phyloP scores from a whole-genome alignment of 2,113 vertebrate genomes.

The Morone saxatilis region DNA sequence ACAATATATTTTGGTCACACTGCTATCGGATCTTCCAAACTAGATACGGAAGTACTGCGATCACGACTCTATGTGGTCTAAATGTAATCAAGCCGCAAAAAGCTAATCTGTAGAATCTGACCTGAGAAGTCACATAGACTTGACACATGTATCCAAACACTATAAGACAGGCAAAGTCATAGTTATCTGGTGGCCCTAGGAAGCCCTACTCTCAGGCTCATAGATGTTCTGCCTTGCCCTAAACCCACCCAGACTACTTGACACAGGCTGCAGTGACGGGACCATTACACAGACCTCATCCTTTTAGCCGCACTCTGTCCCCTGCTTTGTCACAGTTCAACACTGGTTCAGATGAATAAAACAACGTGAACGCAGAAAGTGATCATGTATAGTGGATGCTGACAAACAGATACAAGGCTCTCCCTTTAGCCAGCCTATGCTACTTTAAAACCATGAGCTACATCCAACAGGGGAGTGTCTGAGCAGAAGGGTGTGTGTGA shows the following conservation, averaged over 20 bases:
- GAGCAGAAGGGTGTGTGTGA: slow-evolving; percentile 19
- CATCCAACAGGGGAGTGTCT: slow-evolving; percentile 48
- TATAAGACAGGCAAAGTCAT: neutral
- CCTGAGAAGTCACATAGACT: neutral
- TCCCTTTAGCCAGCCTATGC: slow-evolving; percentile 39
- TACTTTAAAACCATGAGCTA: slow-evolving; percentile 50
- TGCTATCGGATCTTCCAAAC: slow-evolving; percentile 38
- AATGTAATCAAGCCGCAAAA: slow-evolving; percentile 30
- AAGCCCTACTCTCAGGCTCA: neutral
- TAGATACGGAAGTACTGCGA: slow-evolving; percentile 19
- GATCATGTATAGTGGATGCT: slow-evolving; percentile 68
- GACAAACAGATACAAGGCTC: slow-evolving; percentile 66
- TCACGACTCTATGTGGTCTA: slow-evolving; percentile 31
- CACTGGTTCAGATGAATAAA: slow-evolving; percentile 62
- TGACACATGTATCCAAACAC: neutral
- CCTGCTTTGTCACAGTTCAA: slow-evolving; percentile 24
- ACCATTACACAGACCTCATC: slow-evolving; percentile 16
- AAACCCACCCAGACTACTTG: neutral
- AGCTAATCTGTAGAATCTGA: slow-evolving; percentile 17
- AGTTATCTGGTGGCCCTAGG: neutral
- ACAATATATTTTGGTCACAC: slow-evolving; percentile 39
- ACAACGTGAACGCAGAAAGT: slow-evolving; percentile 40
- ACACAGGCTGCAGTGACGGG: slow-evolving; percentile 12
- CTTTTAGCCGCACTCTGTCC: slow-evolving; percentile 27
- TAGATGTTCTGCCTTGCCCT: neutral